Evolutionary conservation across 2,888 invertebrate species (phyloP), one percentile per base, ranked within the genome.

Genomic region (Cryptosula pallasiana): DNA sequence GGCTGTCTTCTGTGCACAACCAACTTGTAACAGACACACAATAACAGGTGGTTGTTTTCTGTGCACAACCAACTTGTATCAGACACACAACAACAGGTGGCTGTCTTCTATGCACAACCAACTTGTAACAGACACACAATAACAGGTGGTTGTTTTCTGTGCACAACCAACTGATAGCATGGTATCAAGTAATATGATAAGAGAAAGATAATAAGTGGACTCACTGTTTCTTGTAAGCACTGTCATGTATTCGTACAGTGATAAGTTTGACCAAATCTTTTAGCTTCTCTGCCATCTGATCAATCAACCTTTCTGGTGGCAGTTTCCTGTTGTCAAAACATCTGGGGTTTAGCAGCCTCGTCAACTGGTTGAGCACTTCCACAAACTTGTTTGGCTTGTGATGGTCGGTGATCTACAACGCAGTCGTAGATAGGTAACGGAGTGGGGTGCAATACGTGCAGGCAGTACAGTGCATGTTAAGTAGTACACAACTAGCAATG

Each of bases 401-500:
- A 13, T 27, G 63, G 34, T 63, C 63, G 2, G 63, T 63, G 27
- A 63, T 63, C 63, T 63, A n/a, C 3, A 45, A n/a, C n/a, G n/a
- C n/a, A n/a, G n/a, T n/a, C n/a, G n/a, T n/a, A n/a, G n/a, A n/a
- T n/a, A n/a, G n/a, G n/a, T n/a, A n/a, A n/a, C n/a, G n/a, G n/a
- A n/a, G n/a, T n/a, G n/a, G n/a, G n/a, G n/a, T 45, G 45, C 45
- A 13, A 45, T 20, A 45, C 20, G 45, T 45, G 20, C 45, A 45
- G 45, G 20, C 45, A 45, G 45, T 45, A 45, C 20, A 45, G 20
- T 45, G 45, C 45, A 45, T 9, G 45, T 9, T 45, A 45, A 45
- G 20, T 9, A 9, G 20, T 45, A 45, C 20, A 20, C 9, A 45
- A 45, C 20, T 13, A 9, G 20, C 45, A 45, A 9, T 13, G 45